phyloP scores from a whole-genome alignment of 1,140 invertebrate species.

The Centruroides sculpturatus region DNA sequence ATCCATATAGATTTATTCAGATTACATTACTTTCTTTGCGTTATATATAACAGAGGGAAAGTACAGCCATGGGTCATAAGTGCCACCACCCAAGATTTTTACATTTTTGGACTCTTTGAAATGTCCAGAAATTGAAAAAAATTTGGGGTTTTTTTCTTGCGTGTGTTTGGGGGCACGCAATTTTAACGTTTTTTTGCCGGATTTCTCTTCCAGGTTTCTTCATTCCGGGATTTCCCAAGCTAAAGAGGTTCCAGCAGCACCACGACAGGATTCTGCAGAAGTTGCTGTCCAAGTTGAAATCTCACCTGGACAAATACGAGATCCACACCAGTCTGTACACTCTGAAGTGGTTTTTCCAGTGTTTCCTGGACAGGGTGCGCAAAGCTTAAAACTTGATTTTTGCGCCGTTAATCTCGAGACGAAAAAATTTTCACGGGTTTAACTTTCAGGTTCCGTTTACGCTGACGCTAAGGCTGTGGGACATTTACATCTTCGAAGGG shows the following conservation, averaged over 20 bases:
- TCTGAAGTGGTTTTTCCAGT: conserved; percentile 99
- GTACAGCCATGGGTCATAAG: too few species aligned
- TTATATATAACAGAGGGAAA: too few species aligned
- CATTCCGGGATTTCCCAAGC: conserved; percentile 94
- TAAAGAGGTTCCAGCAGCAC: conserved; percentile 85
- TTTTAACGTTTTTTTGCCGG: too few species aligned
- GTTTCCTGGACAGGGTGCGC: conserved; percentile 80
- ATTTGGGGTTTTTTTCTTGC: too few species aligned
- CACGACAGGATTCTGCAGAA: conserved; percentile 92
- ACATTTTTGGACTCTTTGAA: too few species aligned
- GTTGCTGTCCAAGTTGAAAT: conserved; percentile 87
- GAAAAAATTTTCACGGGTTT: background rate
- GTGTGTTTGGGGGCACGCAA: too few species aligned
- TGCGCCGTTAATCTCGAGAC: background rate
- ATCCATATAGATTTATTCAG: too few species aligned
- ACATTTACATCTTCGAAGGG: conserved; percentile 90
- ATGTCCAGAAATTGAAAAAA: too few species aligned
- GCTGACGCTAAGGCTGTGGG: conserved; percentile 89
- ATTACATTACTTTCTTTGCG: too few species aligned
- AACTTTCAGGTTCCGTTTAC: conserved; percentile 74
- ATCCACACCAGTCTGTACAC: conserved; percentile 91
- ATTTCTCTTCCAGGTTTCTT: conserved; percentile 51
- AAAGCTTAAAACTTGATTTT: background rate
- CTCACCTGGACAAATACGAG: conserved; percentile 89
- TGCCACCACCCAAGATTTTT: too few species aligned